phyloP scores from a whole-genome alignment of 1,140 invertebrate genomes.

The Halotydeus destructor region DNA sequence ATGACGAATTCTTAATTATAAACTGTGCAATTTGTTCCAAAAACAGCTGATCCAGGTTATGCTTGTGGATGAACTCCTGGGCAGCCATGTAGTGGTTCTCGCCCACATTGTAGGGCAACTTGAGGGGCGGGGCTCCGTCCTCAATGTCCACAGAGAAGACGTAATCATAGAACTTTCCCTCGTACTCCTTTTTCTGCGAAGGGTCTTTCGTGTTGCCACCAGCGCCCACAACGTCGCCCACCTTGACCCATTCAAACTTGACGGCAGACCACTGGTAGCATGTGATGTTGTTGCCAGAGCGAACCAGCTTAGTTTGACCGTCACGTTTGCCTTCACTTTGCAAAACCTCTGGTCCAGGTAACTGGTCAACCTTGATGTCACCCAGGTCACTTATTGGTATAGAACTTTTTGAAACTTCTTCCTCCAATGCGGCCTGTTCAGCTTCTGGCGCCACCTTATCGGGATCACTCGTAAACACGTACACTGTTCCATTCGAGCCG shows the following conservation, averaged over 20 bases:
- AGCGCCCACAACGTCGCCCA: slow-evolving; percentile 72
- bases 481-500: slow-evolving; percentile 10
- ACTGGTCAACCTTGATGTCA: slow-evolving; percentile 57
- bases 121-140: slow-evolving; percentile 61
- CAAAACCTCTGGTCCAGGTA: slow-evolving; percentile 53
- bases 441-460: slow-evolving; percentile 38
- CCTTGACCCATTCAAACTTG: slow-evolving; percentile 50
- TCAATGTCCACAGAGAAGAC: slow-evolving; percentile 86
- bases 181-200: slow-evolving; percentile 46
- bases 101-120: slow-evolving; percentile 65
- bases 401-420: slow-evolving; percentile 39
- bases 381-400: slow-evolving; percentile 42
- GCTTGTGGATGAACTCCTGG: slow-evolving; percentile 39
- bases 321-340: slow-evolving; percentile 50
- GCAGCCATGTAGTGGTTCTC: slow-evolving; percentile 43
- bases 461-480: slow-evolving; percentile 50
- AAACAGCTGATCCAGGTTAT: slow-evolving; percentile 63
- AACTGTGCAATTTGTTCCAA: slow-evolving; percentile 89
- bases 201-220: slow-evolving; percentile 36
- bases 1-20: slow-evolving; percentile 63
- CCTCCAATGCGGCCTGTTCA: slow-evolving; percentile 37
- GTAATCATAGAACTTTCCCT: slow-evolving; percentile 81
- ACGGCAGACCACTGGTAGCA: slow-evolving; percentile 42
- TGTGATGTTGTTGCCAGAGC: slow-evolving; percentile 44
- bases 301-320: slow-evolving; percentile 65